Percentiles rank a stretch among this genome's conserved stretches.
These are phyloP conservation scores for Dryobotodes eremita DNA, from an alignment of 2,888 invertebrate species.

Conservation along the genomic window DNA sequence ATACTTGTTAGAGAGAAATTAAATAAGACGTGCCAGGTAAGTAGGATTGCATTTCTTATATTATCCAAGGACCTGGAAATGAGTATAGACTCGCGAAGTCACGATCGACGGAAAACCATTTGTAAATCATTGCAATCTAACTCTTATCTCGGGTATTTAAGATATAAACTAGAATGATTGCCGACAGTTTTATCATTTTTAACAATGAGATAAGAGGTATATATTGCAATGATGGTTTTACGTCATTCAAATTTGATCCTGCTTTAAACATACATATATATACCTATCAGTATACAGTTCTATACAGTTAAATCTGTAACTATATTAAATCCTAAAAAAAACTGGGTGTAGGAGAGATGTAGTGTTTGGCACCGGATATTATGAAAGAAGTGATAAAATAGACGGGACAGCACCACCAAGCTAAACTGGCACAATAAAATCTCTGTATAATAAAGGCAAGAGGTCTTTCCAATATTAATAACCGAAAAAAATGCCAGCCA, in stretches of 20 bases:
- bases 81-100: neutral
- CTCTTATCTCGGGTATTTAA: neutral
- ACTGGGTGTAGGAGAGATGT: neutral
- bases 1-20: constrained; percentile 40
- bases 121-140: neutral
- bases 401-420: constrained; percentile 4
- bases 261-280: neutral
- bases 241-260: neutral
- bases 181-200: neutral
- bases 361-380: neutral
- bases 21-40: constrained; percentile 33
- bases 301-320: neutral
- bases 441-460: constrained; percentile 45
- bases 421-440: constrained; percentile 39
- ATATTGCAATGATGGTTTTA: neutral
- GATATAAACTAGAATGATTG: neutral
- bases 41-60: constrained; percentile 43
- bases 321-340: neutral
- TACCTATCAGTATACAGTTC: neutral
- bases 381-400: neutral
- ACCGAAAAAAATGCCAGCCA: constrained; percentile 59
- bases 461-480: constrained; percentile 66
- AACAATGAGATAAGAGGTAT: neutral
- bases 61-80: constrained; percentile 1
- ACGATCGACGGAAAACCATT: neutral